Conservation (phyloP, 2,113 vertebrate genomes). For the Xiphophorus maculatus region DNA sequence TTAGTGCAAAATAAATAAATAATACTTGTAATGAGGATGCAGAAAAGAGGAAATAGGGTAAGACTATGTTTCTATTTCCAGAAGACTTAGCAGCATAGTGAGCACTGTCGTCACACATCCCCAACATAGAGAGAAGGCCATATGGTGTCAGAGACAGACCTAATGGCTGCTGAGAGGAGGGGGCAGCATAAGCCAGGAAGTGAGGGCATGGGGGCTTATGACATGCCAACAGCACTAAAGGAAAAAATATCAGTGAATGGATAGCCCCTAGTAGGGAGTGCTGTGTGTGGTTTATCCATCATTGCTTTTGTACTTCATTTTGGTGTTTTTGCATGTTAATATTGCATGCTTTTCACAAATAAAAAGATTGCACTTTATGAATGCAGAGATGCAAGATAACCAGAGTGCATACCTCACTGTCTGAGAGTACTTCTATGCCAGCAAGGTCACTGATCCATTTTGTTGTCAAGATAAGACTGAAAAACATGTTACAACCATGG, state of each 20-base stretch:
- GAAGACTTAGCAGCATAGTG: constrained; percentile 49
- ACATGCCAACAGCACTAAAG: constrained; percentile 33
- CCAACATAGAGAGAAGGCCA: constrained; percentile 64
- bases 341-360: constrained; percentile 32
- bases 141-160: constrained; percentile 66
- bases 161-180: constrained; percentile 27
- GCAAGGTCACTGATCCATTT: constrained; percentile 18
- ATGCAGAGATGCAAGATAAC: no score
- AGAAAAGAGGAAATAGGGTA: constrained; percentile 12
- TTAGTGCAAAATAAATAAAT: not conserved
- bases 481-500: not conserved
- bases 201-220: constrained; percentile 39
- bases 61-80: constrained; percentile 49
- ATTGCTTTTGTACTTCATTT: constrained; percentile 17
- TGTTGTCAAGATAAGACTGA: not conserved
- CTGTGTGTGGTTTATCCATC: not conserved
- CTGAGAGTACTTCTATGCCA: constrained; percentile 6
- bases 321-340: constrained; percentile 16
- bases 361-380: constrained; percentile 6
- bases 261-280: not conserved
- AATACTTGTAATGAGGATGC: not conserved
- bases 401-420: constrained; percentile 41
- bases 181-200: constrained; percentile 47
- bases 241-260: not conserved
- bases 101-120: constrained; percentile 39